phyloP scores from a whole-genome alignment of 2,797 vertebrate genomes.

The Percopsis omiscomaycus region DNA sequence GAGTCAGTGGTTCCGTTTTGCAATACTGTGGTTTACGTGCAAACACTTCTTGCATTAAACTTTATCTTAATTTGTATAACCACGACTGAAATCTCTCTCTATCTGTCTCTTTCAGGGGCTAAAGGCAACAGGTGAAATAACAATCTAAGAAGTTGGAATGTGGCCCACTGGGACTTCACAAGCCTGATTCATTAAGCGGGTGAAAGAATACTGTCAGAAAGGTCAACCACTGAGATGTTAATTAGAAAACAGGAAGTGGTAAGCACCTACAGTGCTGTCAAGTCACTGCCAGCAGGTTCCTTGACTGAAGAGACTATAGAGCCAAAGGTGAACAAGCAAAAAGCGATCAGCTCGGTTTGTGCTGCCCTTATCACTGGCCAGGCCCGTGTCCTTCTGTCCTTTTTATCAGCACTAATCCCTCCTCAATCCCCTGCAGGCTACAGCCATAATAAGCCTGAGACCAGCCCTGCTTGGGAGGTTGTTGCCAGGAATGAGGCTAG shows the following conservation, averaged over 20 bases:
- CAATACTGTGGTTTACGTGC: not conserved
- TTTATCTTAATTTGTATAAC: conserved; percentile 9
- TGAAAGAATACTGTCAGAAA: conserved; percentile 31
- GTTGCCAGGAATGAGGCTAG: conserved; percentile 19
- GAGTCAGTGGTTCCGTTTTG: conserved; percentile 5
- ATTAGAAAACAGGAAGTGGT: conserved; percentile 21
- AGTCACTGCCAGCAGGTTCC: conserved; percentile 16
- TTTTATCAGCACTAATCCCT: conserved; percentile 71
- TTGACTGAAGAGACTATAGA: conserved; percentile 15
- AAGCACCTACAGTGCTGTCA: conserved; percentile 32
- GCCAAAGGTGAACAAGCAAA: conserved; percentile 20
- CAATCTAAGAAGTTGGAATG: conserved; percentile 54
- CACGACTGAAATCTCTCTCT: conserved; percentile 1
- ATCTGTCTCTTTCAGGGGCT: conserved; percentile 54
- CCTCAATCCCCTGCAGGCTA: conserved; percentile 56
- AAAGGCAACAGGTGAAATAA: conserved; percentile 55
- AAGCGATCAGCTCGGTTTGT: conserved; percentile 27
- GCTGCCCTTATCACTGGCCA: conserved; percentile 18
- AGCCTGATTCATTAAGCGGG: conserved; percentile 41
- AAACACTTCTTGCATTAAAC: conserved; percentile 14
- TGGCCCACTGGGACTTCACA: conserved; percentile 39
- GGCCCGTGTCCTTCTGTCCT: conserved; percentile 47
- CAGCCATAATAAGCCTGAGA: conserved; percentile 56
- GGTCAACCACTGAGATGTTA: conserved; percentile 27
- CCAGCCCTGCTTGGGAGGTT: conserved; percentile 34